Percentiles rank a stretch among this genome's conserved stretches.
phyloP scores from a whole-genome alignment of 2,888 invertebrate species.

The Ecliptopera silaceata region DNA sequence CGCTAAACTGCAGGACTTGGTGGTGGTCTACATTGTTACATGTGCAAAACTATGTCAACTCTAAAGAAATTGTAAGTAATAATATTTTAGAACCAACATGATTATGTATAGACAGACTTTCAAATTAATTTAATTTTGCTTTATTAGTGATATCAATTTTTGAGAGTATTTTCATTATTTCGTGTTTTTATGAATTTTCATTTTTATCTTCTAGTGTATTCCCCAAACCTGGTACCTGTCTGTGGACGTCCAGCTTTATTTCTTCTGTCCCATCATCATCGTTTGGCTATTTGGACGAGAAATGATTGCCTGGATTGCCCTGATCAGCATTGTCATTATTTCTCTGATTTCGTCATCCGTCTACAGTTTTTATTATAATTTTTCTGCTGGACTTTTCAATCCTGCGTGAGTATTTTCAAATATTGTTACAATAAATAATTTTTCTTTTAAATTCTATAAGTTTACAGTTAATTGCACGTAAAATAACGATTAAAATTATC shows the following conservation, averaged over 20 bases:
- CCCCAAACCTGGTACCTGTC: constrained; percentile 61
- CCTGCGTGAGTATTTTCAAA: constrained; percentile 57
- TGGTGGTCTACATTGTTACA: constrained; percentile 80
- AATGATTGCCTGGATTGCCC: constrained; percentile 45
- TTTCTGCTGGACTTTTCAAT: constrained; percentile 56
- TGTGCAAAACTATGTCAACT: constrained; percentile 74
- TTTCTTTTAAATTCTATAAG: too few species aligned
- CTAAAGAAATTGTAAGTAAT: constrained; percentile 45
- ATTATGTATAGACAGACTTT: too few species aligned
- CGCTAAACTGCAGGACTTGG: constrained; percentile 58
- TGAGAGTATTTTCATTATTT: too few species aligned
- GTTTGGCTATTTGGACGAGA: constrained; percentile 51
- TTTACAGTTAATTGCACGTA: too few species aligned
- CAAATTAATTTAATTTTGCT: too few species aligned
- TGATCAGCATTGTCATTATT: constrained; percentile 40
- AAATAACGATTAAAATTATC: background rate
- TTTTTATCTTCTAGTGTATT: constrained; percentile 54
- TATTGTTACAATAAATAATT: too few species aligned
- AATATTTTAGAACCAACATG: too few species aligned
- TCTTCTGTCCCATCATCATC: constrained; percentile 53
- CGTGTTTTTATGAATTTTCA: background rate
- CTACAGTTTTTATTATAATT: constrained; percentile 59
- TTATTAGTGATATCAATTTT: too few species aligned
- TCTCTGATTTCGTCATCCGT: constrained; percentile 48
- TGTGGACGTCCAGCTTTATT: constrained; percentile 60